Evolutionary conservation across 2,888 invertebrate genomes (phyloP).

Genomic region (Mythimna vitellina): DNA sequence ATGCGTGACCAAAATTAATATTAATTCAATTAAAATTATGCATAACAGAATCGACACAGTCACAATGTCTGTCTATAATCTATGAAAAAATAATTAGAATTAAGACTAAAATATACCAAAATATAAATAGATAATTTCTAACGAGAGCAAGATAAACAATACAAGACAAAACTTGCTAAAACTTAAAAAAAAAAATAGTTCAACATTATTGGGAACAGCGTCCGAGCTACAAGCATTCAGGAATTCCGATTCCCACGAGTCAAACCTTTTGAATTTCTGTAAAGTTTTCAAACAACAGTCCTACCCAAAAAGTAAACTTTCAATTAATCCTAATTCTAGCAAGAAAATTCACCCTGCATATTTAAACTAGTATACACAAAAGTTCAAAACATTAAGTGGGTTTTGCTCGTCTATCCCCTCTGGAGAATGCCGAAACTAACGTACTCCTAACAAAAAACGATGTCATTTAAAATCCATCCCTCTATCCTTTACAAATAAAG

Average conservation of each 20-base stretch:
- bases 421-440: not conserved
- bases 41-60: too few relatives aligned
- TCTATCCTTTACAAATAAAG: rapidly evolving
- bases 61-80: too few relatives aligned
- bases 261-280: not conserved
- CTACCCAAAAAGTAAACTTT: not conserved
- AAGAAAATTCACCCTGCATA: not conserved
- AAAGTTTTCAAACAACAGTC: not conserved
- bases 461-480: not conserved
- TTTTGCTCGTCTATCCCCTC: not conserved
- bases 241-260: not conserved
- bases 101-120: not conserved
- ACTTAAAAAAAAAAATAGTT: not conserved
- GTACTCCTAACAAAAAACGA: not conserved
- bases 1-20: too few relatives aligned
- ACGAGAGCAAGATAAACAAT: not conserved
- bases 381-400: not conserved
- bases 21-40: too few relatives aligned
- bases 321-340: not conserved
- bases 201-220: not conserved
- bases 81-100: not conserved
- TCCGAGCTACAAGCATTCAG: not conserved
- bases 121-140: not conserved
- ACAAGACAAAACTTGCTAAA: not conserved
- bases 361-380: not conserved